A percentile compares a stretch with the other conserved stretches of the same genome.
Conservation (phyloP, 2,888 invertebrate genomes). For the Drosophila lutescens region DNA sequence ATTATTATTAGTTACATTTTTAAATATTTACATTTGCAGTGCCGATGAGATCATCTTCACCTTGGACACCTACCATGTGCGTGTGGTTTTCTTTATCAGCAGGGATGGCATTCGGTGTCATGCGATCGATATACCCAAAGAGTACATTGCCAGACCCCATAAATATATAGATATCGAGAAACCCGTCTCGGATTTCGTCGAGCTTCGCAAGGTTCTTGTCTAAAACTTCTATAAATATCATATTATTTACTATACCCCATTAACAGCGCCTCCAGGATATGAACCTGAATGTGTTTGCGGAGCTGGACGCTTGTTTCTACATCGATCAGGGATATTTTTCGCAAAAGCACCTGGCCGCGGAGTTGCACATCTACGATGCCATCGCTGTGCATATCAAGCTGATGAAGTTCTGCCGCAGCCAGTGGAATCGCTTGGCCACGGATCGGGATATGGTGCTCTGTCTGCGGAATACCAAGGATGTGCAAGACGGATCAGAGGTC, state of each 20-base stretch:
- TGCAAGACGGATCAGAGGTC: conserved; percentile 52
- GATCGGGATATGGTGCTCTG: conserved; percentile 74
- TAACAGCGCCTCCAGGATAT: conserved; percentile 67
- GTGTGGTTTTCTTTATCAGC: conserved; percentile 65
- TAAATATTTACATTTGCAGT: conserved; percentile 35
- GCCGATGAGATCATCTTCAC: conserved; percentile 72
- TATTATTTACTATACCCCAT: not conserved
- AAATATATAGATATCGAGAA: conserved; percentile 72
- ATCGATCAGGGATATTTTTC: conserved; percentile 81
- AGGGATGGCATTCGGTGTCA: conserved; percentile 69
- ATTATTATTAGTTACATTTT: not conserved
- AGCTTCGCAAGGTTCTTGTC: conserved; percentile 56
- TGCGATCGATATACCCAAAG: conserved; percentile 62
- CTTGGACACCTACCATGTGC: conserved; percentile 68
- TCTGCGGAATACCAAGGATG: conserved; percentile 60
- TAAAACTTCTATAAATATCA: too few relatives aligned
- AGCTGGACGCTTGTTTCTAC: conserved; percentile 80
- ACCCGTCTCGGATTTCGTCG: conserved; percentile 66
- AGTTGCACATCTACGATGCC: conserved; percentile 78
- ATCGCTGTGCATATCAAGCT: conserved; percentile 71
- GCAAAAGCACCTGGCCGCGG: conserved; percentile 77
- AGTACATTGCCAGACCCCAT: conserved; percentile 54
- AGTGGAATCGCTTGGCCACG: conserved; percentile 81
- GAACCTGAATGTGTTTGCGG: conserved; percentile 81
- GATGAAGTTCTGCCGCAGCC: conserved; percentile 68